A percentile compares a stretch with the other conserved stretches of the same genome.
Evolutionary conservation across 1,140 invertebrate species (phyloP).

Genomic region (Homarus americanus): DNA sequence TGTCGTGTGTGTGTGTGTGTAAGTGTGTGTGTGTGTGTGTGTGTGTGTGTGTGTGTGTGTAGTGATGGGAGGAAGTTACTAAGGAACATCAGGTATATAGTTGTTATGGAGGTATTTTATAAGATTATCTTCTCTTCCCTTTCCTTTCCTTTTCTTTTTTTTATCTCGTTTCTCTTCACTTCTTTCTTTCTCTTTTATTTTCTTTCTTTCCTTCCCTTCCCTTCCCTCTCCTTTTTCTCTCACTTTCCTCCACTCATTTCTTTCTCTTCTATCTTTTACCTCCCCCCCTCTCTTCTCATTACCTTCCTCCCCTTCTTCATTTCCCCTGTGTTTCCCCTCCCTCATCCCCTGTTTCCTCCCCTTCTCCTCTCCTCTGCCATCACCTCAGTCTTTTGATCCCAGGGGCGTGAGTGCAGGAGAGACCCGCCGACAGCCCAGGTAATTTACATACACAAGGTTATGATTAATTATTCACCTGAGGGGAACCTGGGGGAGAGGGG

Average conservation of each 20-base stretch:
- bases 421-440: slow-evolving; percentile 33
- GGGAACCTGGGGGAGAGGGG: slow-evolving; percentile 2
- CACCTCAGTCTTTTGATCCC: not conserved
- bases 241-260: not conserved
- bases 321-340: not conserved
- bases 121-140: not conserved
- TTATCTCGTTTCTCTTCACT: not conserved
- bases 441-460: slow-evolving; percentile 65
- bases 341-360: not conserved
- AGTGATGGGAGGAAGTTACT: too few species aligned
- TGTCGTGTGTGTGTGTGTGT: too few species aligned
- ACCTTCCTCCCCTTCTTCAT: not conserved
- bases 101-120: too few species aligned
- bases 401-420: not conserved
- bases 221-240: not conserved
- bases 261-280: not conserved
- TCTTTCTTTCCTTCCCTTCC: slow-evolving; percentile 5
- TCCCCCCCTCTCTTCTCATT: not conserved
- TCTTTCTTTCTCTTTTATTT: not conserved
- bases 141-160: not conserved
- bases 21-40: too few species aligned
- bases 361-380: not conserved
- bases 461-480: slow-evolving; percentile 63
- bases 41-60: too few species aligned
- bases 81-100: too few species aligned